Percentiles rank a stretch among this genome's conserved stretches.
phyloP scores from a whole-genome alignment of 2,797 vertebrate genomes.

The Pangasius sanitwongsei region DNA sequence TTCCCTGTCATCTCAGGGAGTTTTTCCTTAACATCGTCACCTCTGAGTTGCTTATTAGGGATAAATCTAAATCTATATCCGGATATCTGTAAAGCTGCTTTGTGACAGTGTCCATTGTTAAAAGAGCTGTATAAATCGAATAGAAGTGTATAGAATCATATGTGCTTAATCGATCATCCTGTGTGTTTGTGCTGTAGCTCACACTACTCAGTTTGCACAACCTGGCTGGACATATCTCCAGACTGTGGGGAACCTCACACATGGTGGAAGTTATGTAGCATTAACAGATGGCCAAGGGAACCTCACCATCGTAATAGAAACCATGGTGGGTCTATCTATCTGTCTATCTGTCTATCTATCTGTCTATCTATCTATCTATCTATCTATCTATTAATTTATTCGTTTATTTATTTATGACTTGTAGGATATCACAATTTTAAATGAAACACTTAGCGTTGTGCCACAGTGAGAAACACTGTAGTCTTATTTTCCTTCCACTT shows the following conservation, averaged over 20 bases:
- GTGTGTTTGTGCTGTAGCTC: conserved; percentile 72
- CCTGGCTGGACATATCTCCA: conserved; percentile 93
- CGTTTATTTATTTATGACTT: not conserved
- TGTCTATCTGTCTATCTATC: not conserved
- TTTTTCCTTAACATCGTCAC: not conserved
- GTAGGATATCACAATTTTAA: conserved; percentile 6
- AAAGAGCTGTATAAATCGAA: not conserved
- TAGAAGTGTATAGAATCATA: not conserved
- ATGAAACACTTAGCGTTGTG: not conserved
- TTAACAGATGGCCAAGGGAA: conserved; percentile 90
- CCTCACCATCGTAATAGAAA: conserved; percentile 92
- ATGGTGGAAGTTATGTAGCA: conserved; percentile 91
- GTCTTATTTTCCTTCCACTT: conserved; percentile 3
- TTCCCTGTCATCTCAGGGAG: not conserved
- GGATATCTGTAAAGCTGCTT: not conserved
- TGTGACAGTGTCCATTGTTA: not conserved
- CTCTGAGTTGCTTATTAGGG: not conserved
- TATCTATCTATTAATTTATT: too few relatives aligned
- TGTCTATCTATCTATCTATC: not conserved
- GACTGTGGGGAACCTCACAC: conserved; percentile 84
- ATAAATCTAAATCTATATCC: not conserved
- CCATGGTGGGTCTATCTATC: conserved; percentile 79
- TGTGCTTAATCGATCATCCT: not conserved
- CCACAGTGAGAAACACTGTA: not conserved
- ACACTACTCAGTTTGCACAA: conserved; percentile 91